Conservation (phyloP, 2,797 vertebrate genomes). For the Saxicola maurus region DNA sequence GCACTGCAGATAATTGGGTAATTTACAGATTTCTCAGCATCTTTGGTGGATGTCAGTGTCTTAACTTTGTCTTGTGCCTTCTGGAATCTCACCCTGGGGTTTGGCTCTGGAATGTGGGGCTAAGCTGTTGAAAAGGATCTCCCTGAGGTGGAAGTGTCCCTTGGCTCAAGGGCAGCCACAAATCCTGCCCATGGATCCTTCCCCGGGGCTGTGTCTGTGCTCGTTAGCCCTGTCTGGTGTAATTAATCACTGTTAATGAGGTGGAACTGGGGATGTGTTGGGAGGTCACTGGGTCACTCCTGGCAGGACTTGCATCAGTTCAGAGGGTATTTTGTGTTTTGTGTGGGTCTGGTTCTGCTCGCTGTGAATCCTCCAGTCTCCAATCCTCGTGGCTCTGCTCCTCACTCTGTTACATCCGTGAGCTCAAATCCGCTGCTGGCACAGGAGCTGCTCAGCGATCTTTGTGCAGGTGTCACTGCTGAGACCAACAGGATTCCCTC, state of each 20-base stretch:
- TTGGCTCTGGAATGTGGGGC: background rate
- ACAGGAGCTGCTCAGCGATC: rapidly evolving
- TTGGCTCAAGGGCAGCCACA: background rate
- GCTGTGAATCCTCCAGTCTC: rapidly evolving
- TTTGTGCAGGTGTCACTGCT: rapidly evolving
- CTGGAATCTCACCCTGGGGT: rapidly evolving
- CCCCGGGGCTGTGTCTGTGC: too few relatives aligned
- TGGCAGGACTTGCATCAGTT: background rate
- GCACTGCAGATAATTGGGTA: background rate
- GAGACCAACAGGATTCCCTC: rapidly evolving
- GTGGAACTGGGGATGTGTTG: rapidly evolving
- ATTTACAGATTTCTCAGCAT: rapidly evolving
- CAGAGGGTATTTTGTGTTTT: rapidly evolving
- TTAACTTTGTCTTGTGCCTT: background rate
- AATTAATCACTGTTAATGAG: background rate
- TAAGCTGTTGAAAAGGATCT: rapidly evolving
- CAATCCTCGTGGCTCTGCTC: rapidly evolving
- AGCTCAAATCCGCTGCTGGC: too few relatives aligned
- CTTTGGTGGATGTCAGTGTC: rapidly evolving
- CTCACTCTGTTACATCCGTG: rapidly evolving
- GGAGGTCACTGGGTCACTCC: rapidly evolving
- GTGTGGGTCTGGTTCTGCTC: rapidly evolving
- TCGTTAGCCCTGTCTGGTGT: rapidly evolving
- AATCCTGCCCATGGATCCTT: rapidly evolving
- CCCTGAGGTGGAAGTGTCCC: background rate